Evolutionary conservation across 1,140 invertebrate genomes (phyloP).

Genomic region (Diuraphis noxia): DNA sequence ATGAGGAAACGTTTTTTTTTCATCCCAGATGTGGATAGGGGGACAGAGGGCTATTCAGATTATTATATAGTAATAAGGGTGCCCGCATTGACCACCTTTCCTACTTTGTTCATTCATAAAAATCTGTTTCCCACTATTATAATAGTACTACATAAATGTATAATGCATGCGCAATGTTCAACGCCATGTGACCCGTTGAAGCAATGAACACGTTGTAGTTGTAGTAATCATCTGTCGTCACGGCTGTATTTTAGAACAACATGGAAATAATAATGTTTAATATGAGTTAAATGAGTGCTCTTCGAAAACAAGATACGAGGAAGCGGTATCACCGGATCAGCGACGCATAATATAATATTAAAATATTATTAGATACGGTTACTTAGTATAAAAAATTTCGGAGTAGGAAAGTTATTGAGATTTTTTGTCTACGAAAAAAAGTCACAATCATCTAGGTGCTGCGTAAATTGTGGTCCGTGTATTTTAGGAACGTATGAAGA

Average conservation of each 20-base stretch:
- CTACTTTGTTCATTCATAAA: slow-evolving; percentile 10
- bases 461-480: too few relatives aligned
- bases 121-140: slow-evolving; percentile 30
- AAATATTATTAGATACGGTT: too few relatives aligned
- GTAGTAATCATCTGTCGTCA: slow-evolving; percentile 17
- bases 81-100: slow-evolving; percentile 41
- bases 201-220: background rate
- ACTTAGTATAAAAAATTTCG: too few relatives aligned
- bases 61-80: slow-evolving; percentile 13
- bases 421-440: too few relatives aligned
- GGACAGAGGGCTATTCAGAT: slow-evolving; percentile 2
- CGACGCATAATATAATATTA: too few relatives aligned
- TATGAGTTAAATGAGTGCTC: too few relatives aligned
- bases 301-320: background rate
- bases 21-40: background rate
- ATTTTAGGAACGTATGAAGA: too few relatives aligned
- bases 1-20: slow-evolving; percentile 14
- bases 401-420: too few relatives aligned
- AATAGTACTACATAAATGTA: background rate
- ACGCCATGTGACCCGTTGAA: background rate
- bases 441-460: too few relatives aligned
- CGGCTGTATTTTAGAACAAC: background rate
- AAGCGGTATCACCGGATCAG: too few relatives aligned
- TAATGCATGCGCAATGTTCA: slow-evolving; percentile 1
- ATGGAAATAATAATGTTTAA: background rate